Percentiles rank a stretch among this genome's conserved stretches.
phyloP scores from a whole-genome alignment of 2,888 invertebrate genomes.

The Ctenicera cuprea region DNA sequence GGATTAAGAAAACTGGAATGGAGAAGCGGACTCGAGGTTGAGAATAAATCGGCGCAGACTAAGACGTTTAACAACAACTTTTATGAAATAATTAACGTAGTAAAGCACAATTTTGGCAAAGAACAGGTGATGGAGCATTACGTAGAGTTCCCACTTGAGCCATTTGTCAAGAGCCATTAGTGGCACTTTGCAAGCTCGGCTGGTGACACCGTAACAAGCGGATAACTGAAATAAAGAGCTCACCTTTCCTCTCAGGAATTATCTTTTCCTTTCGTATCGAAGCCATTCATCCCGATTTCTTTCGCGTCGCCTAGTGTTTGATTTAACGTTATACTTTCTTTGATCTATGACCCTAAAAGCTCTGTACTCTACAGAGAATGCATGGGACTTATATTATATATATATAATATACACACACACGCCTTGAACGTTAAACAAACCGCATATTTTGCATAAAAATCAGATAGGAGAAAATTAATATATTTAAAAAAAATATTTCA shows the following conservation, averaged over 20 bases:
- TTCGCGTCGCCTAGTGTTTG: slow-evolving; percentile 57
- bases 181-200: slow-evolving; percentile 67
- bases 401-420: not conserved
- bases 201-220: slow-evolving; percentile 68
- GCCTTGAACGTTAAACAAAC: not conserved
- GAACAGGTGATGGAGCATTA: slow-evolving; percentile 51
- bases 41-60: slow-evolving; percentile 1
- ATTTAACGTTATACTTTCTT: slow-evolving; percentile 55
- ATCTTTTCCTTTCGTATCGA: slow-evolving; percentile 63
- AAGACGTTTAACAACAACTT: slow-evolving; percentile 25
- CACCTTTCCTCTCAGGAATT: slow-evolving; percentile 68
- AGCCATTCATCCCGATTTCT: slow-evolving; percentile 61
- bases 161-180: slow-evolving; percentile 69
- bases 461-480: not conserved
- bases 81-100: slow-evolving; percentile 42
- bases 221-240: slow-evolving; percentile 70
- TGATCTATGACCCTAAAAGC: slow-evolving; percentile 51
- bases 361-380: slow-evolving; percentile 31
- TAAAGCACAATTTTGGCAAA: slow-evolving; percentile 43
- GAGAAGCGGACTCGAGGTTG: slow-evolving; percentile 2
- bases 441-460: not conserved
- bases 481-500: not conserved
- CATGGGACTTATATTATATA: slow-evolving; percentile 1
- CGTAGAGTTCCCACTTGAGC: slow-evolving; percentile 62
- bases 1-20: slow-evolving; percentile 24